Evolutionary conservation across 2,797 vertebrate species (phyloP).

Genomic region (Sardinella longiceps): DNA sequence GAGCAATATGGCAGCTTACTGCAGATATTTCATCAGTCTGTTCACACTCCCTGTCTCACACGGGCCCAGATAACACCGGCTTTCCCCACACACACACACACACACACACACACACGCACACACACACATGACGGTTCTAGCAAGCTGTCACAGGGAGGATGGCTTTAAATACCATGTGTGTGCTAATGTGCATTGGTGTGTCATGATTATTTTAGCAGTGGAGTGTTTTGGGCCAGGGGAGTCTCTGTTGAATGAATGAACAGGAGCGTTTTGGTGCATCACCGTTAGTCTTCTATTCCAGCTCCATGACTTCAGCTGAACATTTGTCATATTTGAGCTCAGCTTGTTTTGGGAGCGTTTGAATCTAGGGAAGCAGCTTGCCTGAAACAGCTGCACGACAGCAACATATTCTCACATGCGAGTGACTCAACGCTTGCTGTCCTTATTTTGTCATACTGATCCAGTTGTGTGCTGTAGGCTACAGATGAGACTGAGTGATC

Average conservation of each 20-base stretch:
- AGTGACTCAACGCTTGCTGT: not conserved
- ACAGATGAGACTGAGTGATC: not conserved
- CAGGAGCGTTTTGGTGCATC: not conserved
- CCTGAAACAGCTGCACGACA: not conserved
- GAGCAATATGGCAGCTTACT: slow-evolving; percentile 19
- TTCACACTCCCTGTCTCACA: slow-evolving; percentile 9
- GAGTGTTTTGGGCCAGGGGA: not conserved
- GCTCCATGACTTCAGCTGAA: not conserved
- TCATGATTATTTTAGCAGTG: not conserved
- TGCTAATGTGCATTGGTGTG: not conserved
- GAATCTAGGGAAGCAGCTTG: not conserved
- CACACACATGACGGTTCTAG: not conserved
- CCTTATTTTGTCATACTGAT: not conserved
- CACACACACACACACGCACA: not conserved
- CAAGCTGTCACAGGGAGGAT: not conserved
- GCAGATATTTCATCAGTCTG: slow-evolving; percentile 28
- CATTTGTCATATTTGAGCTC: not conserved
- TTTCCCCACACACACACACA: not conserved
- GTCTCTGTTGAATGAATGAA: slow-evolving; percentile 3
- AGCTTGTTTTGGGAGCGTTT: not conserved
- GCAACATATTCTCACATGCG: not conserved
- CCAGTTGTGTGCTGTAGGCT: not conserved
- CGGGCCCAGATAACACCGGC: not conserved
- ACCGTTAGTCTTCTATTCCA: not conserved
- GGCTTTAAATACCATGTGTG: not conserved